Evolutionary conservation across 2,888 invertebrate genomes (phyloP), one percentile per base, ranked within the genome.

Genomic region (Plebejus argus): DNA sequence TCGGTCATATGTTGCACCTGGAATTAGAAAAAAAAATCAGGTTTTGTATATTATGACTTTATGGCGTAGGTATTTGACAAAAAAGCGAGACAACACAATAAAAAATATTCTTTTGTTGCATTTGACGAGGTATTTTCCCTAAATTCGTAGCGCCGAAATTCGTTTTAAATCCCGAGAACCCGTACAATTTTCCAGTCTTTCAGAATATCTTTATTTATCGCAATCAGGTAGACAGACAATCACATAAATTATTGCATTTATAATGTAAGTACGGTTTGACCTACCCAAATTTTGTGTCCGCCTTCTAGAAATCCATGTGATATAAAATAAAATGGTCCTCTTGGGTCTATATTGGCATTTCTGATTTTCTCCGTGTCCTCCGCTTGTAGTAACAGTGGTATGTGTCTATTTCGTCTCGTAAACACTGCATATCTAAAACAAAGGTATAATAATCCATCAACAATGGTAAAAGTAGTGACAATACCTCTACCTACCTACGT

Each of bases 231-330:
- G 35, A 35, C 35, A 35, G 0, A 35, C 35, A 35, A 35, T 0
- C 7, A 35, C 8, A 45, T 45, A 45, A 45, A 45, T 45, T 0
- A 45, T 45, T 45, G 35, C 35, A 35, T 35, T 35, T 35, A 35
- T 35, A 35, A 35, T 35, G 6, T 35, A 0, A 35, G 7, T 35
- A 35, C 35, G 35, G 7, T 35, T 35, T 35, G 35, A 35, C 35
- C 45, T 12, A 98, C 96, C 98, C 98, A 98, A 76, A 95, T 90
- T 83, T 97, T 96, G 80, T 96, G 95, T 0, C 98, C 98, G 70
- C 96, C 96, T 86, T 98, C 98, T 80, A 98, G 91, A 87, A 98
- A 99, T 0, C 98, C 99, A 85, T 99, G 99, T 1, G 97, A 95
- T 79, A 99, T 95, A 79, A 98, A 92, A 85, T 96, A 97, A 81